Evolutionary conservation across 2,888 invertebrate genomes (phyloP).

Genomic region (Clostera curtula): DNA sequence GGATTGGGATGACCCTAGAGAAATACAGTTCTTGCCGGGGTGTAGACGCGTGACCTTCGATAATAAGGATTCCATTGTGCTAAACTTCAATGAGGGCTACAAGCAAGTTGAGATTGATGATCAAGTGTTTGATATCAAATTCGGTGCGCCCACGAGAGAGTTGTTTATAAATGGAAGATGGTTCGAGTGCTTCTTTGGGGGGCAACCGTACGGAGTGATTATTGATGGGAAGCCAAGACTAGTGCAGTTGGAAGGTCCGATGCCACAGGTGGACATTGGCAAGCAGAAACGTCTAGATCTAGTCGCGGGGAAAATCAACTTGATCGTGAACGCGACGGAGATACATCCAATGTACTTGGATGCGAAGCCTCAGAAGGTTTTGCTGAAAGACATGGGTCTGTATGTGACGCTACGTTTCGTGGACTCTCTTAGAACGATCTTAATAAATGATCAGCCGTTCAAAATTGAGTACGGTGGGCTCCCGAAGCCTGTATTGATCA

Average conservation of each 20-base stretch:
- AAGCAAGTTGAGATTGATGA: slow-evolving; percentile 84
- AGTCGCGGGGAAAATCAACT: slow-evolving; percentile 87
- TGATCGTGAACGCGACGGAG: slow-evolving; percentile 86
- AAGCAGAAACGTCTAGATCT: slow-evolving; percentile 84
- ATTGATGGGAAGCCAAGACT: slow-evolving; percentile 85
- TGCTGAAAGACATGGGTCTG: slow-evolving; percentile 81
- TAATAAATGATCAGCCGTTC: slow-evolving; percentile 86
- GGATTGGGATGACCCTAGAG: slow-evolving; percentile 89
- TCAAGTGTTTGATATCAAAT: slow-evolving; percentile 83
- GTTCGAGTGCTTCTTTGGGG: slow-evolving; percentile 95
- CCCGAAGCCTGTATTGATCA: slow-evolving; percentile 84
- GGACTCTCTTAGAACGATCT: slow-evolving; percentile 83
- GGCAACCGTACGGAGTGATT: slow-evolving; percentile 86
- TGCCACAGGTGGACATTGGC: slow-evolving; percentile 95
- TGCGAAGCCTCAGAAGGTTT: slow-evolving; percentile 86
- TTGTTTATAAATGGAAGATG: slow-evolving; percentile 91
- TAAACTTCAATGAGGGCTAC: slow-evolving; percentile 80
- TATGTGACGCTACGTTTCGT: slow-evolving; percentile 86
- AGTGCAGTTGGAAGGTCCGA: slow-evolving; percentile 90
- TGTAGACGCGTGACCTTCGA: slow-evolving; percentile 83
- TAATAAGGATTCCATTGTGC: slow-evolving; percentile 80
- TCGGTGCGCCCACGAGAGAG: slow-evolving; percentile 95
- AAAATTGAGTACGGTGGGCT: slow-evolving; percentile 89
- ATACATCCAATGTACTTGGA: slow-evolving; percentile 89
- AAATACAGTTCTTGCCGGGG: slow-evolving; percentile 90